Evolutionary conservation across 2,888 invertebrate genomes (phyloP).

Genomic region (Ophion slaviceki): DNA sequence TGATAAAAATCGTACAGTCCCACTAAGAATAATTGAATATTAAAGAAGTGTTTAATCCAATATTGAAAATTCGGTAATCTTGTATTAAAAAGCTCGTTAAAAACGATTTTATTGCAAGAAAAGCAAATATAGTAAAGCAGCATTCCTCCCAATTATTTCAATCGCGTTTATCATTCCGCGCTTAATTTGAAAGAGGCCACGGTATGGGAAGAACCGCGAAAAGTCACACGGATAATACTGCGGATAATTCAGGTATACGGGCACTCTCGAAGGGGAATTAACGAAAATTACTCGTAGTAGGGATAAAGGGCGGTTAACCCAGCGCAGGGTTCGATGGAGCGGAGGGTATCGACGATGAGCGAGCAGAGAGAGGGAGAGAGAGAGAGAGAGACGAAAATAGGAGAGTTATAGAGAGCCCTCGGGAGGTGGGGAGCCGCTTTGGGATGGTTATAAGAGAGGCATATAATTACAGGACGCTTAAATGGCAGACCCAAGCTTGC

Average conservation of each 20-base stretch:
- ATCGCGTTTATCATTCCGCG: constrained; percentile 20
- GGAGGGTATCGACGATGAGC: constrained; percentile 36
- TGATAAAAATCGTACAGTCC: too few relatives aligned
- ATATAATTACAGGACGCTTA: constrained; percentile 81
- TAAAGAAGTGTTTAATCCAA: neutral
- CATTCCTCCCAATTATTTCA: constrained; percentile 19
- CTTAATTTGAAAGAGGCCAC: neutral
- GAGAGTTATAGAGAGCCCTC: constrained; percentile 45
- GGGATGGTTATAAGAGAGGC: constrained; percentile 68
- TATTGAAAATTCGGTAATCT: neutral
- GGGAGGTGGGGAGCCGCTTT: constrained; percentile 30
- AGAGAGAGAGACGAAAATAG: constrained; percentile 22
- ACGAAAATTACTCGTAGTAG: constrained; percentile 15
- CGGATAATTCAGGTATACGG: constrained; percentile 51
- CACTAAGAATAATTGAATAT: neutral
- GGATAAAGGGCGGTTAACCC: constrained; percentile 44
- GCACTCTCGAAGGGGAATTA: constrained; percentile 20
- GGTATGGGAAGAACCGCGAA: constrained; percentile 35
- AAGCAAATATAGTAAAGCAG: neutral
- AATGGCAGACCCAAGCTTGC: constrained; percentile 77
- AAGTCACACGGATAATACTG: constrained; percentile 53
- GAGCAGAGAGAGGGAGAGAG: constrained; percentile 6
- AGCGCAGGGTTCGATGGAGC: constrained; percentile 33
- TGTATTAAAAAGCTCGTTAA: neutral
- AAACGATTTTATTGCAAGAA: neutral